Percentiles rank a stretch among this genome's conserved stretches.
Conservation (phyloP, 2,888 invertebrate species). For the Agapetus fuscipes region DNA sequence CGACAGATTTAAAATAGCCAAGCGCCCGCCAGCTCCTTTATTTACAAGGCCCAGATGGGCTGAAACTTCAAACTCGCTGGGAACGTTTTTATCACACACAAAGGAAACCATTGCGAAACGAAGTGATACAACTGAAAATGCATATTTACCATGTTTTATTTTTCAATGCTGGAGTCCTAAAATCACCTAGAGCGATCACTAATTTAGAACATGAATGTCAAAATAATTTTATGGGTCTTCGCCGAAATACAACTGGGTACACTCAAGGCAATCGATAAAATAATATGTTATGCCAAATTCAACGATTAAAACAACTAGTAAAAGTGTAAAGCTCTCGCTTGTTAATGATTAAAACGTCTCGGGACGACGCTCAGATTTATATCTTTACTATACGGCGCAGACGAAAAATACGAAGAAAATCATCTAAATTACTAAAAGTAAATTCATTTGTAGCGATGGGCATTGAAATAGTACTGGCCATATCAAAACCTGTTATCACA, state of each 20-base stretch:
- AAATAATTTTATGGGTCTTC: constrained; percentile 18
- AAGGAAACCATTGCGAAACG: no score
- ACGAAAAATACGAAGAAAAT: constrained; percentile 15
- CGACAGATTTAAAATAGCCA: constrained; percentile 14
- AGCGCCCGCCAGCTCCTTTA: constrained; percentile 13
- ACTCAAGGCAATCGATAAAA: constrained; percentile 18
- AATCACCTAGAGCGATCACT: constrained; percentile 18
- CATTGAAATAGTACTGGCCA: constrained; percentile 18
- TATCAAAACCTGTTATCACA: constrained; percentile 19
- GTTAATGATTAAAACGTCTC: no score
- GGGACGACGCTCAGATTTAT: background rate
- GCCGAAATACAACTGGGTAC: constrained; percentile 17
- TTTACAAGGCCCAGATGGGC: constrained; percentile 17
- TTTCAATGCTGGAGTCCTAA: constrained; percentile 15
- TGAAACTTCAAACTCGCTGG: constrained; percentile 13
- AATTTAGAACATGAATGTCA: constrained; percentile 21
- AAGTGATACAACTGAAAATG: background rate
- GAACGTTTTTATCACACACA: constrained; percentile 9
- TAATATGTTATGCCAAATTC: constrained; percentile 14
- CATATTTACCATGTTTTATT: constrained; percentile 19
- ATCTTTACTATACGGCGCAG: constrained; percentile 13
- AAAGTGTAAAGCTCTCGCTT: no score
- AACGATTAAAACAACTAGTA: constrained; percentile 12
- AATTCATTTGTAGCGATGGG: constrained; percentile 17
- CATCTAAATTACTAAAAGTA: constrained; percentile 18